Percentiles rank a stretch among this genome's conserved stretches.
Evolutionary conservation across 2,888 invertebrate species (phyloP).

Genomic region (Diplolepis rosae): DNA sequence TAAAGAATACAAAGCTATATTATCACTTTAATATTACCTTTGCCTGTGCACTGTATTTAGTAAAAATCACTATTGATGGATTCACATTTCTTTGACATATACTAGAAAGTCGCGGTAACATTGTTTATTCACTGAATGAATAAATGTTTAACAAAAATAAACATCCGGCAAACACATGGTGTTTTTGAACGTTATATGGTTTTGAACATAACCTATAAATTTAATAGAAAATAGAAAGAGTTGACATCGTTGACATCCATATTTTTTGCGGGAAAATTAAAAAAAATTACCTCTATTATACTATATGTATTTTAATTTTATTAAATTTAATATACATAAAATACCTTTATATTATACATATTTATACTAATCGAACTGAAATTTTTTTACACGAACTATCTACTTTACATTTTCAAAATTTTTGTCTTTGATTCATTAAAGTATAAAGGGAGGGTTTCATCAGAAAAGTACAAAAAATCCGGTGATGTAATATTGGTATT

Average conservation of each 20-base stretch:
- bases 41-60: slow-evolving; percentile 46
- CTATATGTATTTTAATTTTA: neutral
- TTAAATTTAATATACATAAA: slow-evolving; percentile 17
- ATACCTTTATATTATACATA: neutral
- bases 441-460: neutral
- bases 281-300: neutral
- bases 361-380: slow-evolving; percentile 15
- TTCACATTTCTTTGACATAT: slow-evolving; percentile 49
- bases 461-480: slow-evolving; percentile 5
- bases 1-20: no score
- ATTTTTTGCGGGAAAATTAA: no score
- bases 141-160: neutral
- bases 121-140: slow-evolving; percentile 36
- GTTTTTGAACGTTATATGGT: no score
- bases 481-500: slow-evolving; percentile 1
- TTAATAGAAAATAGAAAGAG: neutral
- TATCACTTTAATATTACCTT: no score
- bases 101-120: slow-evolving; percentile 58
- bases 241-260: no score
- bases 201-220: neutral
- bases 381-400: neutral
- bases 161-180: neutral
- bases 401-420: slow-evolving; percentile 3
- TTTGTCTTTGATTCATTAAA: neutral
- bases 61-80: slow-evolving; percentile 47